A percentile compares a stretch with the other conserved stretches of the same genome.
These are phyloP conservation scores for Myotis yumanensis DNA, from an alignment of 2,113 vertebrate species.

Conservation along the genomic window DNA sequence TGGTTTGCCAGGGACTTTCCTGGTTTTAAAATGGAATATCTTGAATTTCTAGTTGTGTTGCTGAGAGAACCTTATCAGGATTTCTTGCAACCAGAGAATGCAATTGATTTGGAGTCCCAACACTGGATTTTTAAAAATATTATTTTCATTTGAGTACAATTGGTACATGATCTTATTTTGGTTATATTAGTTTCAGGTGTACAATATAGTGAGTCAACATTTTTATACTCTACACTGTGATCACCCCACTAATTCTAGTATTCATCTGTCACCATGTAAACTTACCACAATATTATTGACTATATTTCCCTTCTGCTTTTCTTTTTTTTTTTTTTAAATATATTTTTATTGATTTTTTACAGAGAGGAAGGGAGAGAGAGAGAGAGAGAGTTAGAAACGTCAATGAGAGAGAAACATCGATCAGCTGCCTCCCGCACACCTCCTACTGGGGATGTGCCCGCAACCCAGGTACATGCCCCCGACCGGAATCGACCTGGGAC, in stretches of 20 bases:
- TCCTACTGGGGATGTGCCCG: no score
- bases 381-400: no score
- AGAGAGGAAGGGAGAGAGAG: no score
- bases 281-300: background rate
- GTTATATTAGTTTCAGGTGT: background rate
- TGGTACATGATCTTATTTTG: background rate
- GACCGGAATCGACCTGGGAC: no score
- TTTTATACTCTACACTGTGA: background rate
- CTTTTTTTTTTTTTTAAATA: no score
- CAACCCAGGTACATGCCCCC: no score
- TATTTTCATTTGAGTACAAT: background rate
- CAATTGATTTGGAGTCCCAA: background rate
- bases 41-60: background rate
- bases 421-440: no score
- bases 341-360: no score
- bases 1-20: conserved; percentile 14
- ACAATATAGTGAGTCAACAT: background rate
- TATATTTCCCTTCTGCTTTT: background rate
- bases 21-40: conserved; percentile 23
- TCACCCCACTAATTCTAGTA: background rate
- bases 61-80: background rate
- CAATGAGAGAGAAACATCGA: no score
- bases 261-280: background rate
- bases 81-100: conserved; percentile 53
- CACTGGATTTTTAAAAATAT: background rate